These are phyloP conservation scores for Silvanus unidentatus DNA, from an alignment of 2,888 invertebrate species.

Conservation along the genomic window DNA sequence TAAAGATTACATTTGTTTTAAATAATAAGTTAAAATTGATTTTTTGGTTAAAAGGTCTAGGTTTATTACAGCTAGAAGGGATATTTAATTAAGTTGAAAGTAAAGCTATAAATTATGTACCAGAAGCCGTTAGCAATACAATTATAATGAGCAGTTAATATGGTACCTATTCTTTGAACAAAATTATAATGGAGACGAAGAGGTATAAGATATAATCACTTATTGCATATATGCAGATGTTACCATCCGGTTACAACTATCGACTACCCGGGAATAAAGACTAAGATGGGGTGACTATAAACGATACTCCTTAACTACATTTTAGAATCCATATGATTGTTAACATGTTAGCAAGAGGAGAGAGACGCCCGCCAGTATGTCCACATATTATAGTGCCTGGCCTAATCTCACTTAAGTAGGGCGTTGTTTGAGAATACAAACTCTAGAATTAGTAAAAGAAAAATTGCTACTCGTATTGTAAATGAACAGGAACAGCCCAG, in stretches of 20 bases:
- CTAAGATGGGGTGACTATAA: no score
- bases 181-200: background rate
- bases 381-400: constrained; percentile 27
- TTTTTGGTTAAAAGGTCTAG: constrained; percentile 1
- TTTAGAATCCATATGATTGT: no score
- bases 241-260: background rate
- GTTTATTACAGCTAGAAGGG: constrained; percentile 1
- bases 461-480: constrained; percentile 38
- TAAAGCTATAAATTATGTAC: constrained; percentile 1
- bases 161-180: background rate
- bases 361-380: constrained; percentile 34
- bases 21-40: constrained; percentile 1
- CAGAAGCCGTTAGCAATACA: constrained; percentile 1
- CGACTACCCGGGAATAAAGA: no score
- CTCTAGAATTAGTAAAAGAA: constrained; percentile 39
- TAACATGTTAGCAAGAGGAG: constrained; percentile 18
- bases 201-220: background rate
- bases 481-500: constrained; percentile 35
- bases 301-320: no score
- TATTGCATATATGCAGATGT: constrained; percentile 11
- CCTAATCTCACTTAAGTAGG: constrained; percentile 34
- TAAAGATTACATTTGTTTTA: background rate
- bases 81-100: constrained; percentile 2
- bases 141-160: background rate
- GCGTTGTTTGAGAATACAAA: constrained; percentile 40